Base-by-base conservation (phyloP, 2,888 invertebrate species). In the Eupithecia exiguata region DNA sequence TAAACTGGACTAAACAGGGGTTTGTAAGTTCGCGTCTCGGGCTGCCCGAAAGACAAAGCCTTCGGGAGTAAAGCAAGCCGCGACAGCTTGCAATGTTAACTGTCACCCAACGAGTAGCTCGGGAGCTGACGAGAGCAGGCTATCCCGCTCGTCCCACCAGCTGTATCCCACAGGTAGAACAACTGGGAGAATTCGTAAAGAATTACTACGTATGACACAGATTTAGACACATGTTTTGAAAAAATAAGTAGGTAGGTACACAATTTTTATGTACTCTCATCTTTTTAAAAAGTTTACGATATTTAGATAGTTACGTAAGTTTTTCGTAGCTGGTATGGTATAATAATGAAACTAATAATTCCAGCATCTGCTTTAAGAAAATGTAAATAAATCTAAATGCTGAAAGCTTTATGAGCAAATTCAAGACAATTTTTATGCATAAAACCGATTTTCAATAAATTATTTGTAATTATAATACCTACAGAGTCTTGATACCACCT, bases 81-180 rank as follows among this genome's bases (percentile, higher is more conserved):
- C 71, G 66, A 43, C 69, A 74, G 71, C 74, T 71, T 74, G 69
- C 66, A 62, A 69, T 36, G 66, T 46, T 74, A 71, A 67, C 74
- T 74, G 74, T 74, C 71, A 71, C 74, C n/a, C 7, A 14, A 49
- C 10, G n/a, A n/a, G 49, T 49, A 49, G 49, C 49, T n/a, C n/a
- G 5, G 49, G 49, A 49, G 49, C 16, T 46, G 46, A 46, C 16
- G 6, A 5, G 5, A 46, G 18, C 49, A 49, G 9, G 18, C 5
- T n/a, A n/a, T 10, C n/a, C 49, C n/a, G n/a, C 46, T 46, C n/a
- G 9, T 46, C n/a, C 18, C 18, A 46, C 46, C 46, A 46, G 46
- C 16, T 46, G 18, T 5, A 16, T 46, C 18, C 18, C 6, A 46
- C 18, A 1, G 16, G 43, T 16, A 14, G 43, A 43, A 43, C 16